Conservation (phyloP, 2,113 vertebrate genomes). For the Bettongia penicillata region DNA sequence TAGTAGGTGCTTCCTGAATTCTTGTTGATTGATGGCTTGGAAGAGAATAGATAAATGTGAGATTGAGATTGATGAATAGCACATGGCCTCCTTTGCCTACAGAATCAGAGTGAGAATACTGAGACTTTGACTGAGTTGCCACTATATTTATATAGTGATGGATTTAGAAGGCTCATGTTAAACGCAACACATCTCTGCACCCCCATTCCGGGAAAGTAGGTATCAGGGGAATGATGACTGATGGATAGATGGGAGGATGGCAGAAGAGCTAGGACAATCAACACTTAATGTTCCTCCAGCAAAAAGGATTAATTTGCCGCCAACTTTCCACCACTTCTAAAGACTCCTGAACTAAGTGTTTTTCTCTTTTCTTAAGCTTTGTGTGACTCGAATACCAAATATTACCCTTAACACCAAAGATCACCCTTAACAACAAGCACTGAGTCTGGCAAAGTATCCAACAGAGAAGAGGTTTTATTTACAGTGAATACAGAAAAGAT, state of each 20-base stretch:
- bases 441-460: neutral
- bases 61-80: neutral
- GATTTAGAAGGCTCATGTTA: too few species aligned
- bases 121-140: too few species aligned
- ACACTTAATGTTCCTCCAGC: too few species aligned
- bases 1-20: neutral
- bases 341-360: neutral
- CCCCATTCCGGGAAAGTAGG: too few species aligned
- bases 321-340: neutral
- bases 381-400: too few species aligned
- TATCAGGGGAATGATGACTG: neutral
- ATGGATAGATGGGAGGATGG: neutral
- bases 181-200: too few species aligned
- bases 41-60: neutral
- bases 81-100: neutral
- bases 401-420: neutral
- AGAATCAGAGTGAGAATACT: neutral
- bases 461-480: neutral
- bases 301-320: neutral
- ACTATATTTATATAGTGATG: too few species aligned
- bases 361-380: too few species aligned
- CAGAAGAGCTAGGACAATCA: neutral
- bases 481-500: neutral
- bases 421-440: neutral
- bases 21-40: neutral